Evolutionary conservation across 1,140 invertebrate genomes (phyloP), one percentile per base, ranked within the genome.

Genomic region (Zophobas atratus): DNA sequence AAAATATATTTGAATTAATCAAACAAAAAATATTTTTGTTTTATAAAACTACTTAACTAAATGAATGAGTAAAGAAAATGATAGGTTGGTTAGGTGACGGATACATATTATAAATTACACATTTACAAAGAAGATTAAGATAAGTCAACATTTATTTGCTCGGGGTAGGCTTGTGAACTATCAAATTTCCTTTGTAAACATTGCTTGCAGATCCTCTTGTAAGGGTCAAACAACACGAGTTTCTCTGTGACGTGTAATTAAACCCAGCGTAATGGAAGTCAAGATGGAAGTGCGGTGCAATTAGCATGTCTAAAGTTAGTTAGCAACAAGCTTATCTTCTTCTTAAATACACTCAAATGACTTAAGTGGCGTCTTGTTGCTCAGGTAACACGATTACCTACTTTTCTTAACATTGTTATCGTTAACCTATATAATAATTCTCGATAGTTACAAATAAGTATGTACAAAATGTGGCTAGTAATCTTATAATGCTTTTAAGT

Each of bases 171-270:
- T 67, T 67, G 49, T 20, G 49, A 51, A 51, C 49, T 51, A 51
- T 51, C 49, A 67, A 67, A 67, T 67, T 67, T 67, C 60, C 60
- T 67, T 41, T 67, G 60, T 43, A 46, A 67, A 67, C 60, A 67
- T 41, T 67, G 60, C 60, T 67, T 67, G 43, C 39, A 67, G 60
- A 67, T 67, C 39, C 60, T 67, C 39, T 32, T 67, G 39, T 67
- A 67, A 43, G 39, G 60, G 60, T 67, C 60, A 67, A 43, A 67
- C 60, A 67, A 67, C 60, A 43, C 33, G 60, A 67, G 60, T 67
- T 67, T 39, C 60, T 67, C 60, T 67, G 60, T 67, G 60, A 67
- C 60, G 60, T 67, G 60, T 67, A 67, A 67, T 67, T 67, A 67
- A 67, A 67, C 60, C 60, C 60, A 43, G n/a, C 20, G 38, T 67